Evolutionary conservation across 2,888 invertebrate species (phyloP), one percentile per base, ranked within the genome.

Genomic region (Gandaritis pyraliata): DNA sequence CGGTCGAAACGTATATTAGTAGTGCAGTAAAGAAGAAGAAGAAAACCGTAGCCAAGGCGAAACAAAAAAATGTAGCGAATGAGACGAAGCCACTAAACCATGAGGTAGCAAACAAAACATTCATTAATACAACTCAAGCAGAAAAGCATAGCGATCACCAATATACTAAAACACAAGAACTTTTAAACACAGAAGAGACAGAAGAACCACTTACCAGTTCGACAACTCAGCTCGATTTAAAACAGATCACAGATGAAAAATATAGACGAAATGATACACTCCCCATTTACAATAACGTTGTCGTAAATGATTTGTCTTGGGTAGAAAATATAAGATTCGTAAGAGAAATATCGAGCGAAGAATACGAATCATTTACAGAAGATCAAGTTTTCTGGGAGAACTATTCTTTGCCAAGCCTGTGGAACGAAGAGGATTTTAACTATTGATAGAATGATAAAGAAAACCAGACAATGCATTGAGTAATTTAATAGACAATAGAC

Each of bases 371-470:
- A 0, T 30, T 59, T 0, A 70, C 58, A 2, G 47, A 72, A 13
- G 59, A 80, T 11, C 67, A 72, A 50, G 79, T 81, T 7, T 87
- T 88, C 70, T 90, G 90, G 90, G 67, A 81, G 8, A 81, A 85
- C 59, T 78, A 61, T 54, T 65, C 69, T 36, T 70, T 87, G 23
- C 89, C 88, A 1, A 58, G 58, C 1, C 64, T 70, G 39, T 87
- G 80, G 72, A 72, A 79, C 59, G 76, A 80, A 0, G 64, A 56
- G 11, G 82, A 85, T 56, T 85, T 86, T 68, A 52, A 64, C 30
- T 61, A 47, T 49, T 55, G 10, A 36, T 51, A 41, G 7, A 47
- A 6, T n/a, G 7, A 3, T 2, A 51, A 58, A 68, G 33, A 68
- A 73, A 74, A 73, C 72, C 65, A 73, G 51, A 61, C 23, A n/a